A percentile compares a stretch with the other conserved stretches of the same genome.
Conservation (phyloP, 2,888 invertebrate species). For the Trachelus tabidus region DNA sequence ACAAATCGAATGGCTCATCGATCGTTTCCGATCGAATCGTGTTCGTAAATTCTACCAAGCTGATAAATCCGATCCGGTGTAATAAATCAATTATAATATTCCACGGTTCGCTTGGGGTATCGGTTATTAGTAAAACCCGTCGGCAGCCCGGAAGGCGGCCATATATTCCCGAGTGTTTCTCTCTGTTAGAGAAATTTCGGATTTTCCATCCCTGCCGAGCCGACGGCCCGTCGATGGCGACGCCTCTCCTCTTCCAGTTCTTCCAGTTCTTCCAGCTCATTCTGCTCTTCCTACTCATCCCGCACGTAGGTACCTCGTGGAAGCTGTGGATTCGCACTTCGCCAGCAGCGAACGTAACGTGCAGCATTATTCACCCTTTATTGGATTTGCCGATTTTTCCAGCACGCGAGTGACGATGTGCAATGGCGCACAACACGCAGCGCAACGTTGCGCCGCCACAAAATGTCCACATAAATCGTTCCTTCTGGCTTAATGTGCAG, state of each 20-base stretch:
- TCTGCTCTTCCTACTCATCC: not conserved
- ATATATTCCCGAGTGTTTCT: slow-evolving; percentile 59
- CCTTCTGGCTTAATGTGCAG: slow-evolving; percentile 1
- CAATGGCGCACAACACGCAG: slow-evolving; percentile 17
- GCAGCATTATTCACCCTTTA: slow-evolving; percentile 60
- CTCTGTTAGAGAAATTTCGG: slow-evolving; percentile 57
- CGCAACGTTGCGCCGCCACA: slow-evolving; percentile 34
- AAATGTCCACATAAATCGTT: slow-evolving; percentile 50
- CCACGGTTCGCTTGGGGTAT: slow-evolving; percentile 65
- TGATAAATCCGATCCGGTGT: slow-evolving; percentile 59
- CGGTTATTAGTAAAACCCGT: slow-evolving; percentile 66
- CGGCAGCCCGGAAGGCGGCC: slow-evolving; percentile 61
- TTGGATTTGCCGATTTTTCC: slow-evolving; percentile 58
- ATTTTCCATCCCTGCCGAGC: slow-evolving; percentile 37
- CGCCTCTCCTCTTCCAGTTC: not conserved
- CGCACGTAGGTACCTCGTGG: not conserved
- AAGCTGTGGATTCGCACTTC: slow-evolving; percentile 31
- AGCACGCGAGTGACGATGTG: slow-evolving; percentile 32
- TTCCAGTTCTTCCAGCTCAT: not conserved
- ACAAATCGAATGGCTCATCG: too few species aligned
- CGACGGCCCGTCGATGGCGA: slow-evolving; percentile 15
- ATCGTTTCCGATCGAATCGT: too few species aligned
- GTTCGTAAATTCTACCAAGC: slow-evolving; percentile 11
- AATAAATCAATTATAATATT: slow-evolving; percentile 67
- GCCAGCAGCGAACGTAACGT: slow-evolving; percentile 22